Percentiles rank a stretch among this genome's conserved stretches.
These are phyloP conservation scores for Trichacis sp. DNA, from an alignment of 2,888 invertebrate genomes.

Conservation along the genomic window DNA sequence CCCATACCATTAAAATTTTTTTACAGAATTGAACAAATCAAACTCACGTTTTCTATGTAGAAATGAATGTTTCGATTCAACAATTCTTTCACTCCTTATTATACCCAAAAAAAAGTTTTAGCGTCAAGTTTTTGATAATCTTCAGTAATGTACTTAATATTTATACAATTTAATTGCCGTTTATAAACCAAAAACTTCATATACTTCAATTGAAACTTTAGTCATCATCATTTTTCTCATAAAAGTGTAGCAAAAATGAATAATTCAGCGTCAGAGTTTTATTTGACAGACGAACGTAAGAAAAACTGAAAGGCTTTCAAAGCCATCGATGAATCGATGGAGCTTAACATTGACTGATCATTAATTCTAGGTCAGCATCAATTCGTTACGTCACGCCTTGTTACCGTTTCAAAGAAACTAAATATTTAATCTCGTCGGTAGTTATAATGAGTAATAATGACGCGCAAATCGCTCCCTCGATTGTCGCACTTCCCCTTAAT, in stretches of 20 bases:
- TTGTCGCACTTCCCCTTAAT: neutral
- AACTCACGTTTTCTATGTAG: too few species aligned
- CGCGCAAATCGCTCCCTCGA: neutral
- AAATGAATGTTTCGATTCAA: too few species aligned
- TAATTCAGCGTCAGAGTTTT: neutral
- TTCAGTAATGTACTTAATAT: neutral
- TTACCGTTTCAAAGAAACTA: neutral
- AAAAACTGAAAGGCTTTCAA: neutral
- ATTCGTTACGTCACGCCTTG: neutral
- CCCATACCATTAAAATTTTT: too few species aligned
- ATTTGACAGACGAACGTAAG: neutral
- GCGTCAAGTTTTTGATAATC: neutral
- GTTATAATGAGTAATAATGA: neutral
- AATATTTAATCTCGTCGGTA: neutral
- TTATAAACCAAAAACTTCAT: too few species aligned
- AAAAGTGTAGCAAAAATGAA: too few species aligned
- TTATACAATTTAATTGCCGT: too few species aligned
- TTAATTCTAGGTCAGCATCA: neutral
- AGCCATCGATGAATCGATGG: slow-evolving; percentile 1
- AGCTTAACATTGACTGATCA: neutral
- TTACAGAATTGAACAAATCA: too few species aligned
- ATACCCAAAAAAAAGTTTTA: neutral
- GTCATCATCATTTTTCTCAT: too few species aligned
- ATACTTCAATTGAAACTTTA: too few species aligned
- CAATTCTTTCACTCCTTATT: neutral